Evolutionary conservation across 2,113 vertebrate genomes (phyloP).

Genomic region (Antechinus stuartii): DNA sequence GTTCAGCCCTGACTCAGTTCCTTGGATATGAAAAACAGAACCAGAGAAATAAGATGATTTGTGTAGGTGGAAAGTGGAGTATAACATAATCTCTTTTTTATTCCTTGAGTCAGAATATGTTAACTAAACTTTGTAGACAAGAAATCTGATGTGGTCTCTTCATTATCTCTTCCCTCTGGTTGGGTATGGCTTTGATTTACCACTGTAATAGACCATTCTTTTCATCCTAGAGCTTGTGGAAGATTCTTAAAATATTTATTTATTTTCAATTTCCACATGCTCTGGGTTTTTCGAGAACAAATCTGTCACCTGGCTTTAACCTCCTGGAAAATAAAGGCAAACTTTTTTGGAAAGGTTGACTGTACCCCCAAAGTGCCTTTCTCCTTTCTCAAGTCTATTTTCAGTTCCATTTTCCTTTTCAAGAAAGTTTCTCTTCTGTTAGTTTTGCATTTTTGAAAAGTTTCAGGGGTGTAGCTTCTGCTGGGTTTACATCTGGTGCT

Average conservation of each 20-base stretch:
- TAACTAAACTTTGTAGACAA: background rate
- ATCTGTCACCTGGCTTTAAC: background rate
- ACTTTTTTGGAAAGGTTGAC: conserved; percentile 12
- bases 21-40: background rate
- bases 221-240: background rate
- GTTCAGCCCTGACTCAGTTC: background rate
- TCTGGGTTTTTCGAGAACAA: background rate
- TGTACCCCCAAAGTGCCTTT: background rate
- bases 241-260: background rate
- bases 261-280: background rate
- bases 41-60: background rate
- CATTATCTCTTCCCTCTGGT: rapidly evolving
- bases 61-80: background rate
- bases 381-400: rapidly evolving
- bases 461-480: conserved; percentile 6
- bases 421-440: rapidly evolving
- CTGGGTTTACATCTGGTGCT: background rate
- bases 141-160: background rate
- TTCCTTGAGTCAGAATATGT: background rate
- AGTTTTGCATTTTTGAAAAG: rapidly evolving
- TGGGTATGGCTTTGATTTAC: background rate
- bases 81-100: background rate
- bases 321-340: background rate
- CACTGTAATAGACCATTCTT: too few relatives aligned
- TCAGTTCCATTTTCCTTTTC: background rate